Percentiles rank a stretch among this genome's conserved stretches.
phyloP scores from a whole-genome alignment of 1,140 invertebrate genomes.

The Eriocheir sinensis region DNA sequence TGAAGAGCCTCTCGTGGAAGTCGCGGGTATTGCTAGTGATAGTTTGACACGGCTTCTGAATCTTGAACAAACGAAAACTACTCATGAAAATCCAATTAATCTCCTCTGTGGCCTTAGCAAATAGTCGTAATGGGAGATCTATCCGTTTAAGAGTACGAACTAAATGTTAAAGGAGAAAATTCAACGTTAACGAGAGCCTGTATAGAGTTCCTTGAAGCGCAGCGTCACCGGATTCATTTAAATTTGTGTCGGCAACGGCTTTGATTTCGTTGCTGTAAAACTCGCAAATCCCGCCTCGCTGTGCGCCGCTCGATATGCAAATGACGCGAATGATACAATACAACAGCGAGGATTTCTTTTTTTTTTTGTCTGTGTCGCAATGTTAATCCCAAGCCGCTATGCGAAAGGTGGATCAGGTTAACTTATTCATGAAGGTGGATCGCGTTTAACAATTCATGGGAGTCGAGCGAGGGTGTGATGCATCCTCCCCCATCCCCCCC shows the following conservation, averaged over 20 bases:
- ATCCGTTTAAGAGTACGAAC: too few species aligned
- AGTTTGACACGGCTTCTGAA: too few species aligned
- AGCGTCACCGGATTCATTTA: neutral
- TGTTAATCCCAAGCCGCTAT: conserved; percentile 9
- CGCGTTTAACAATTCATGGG: neutral
- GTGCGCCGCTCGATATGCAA: neutral
- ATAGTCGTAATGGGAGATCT: too few species aligned
- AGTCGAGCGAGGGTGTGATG: neutral
- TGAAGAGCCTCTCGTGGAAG: too few species aligned
- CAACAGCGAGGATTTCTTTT: neutral
- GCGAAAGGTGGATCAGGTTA: too few species aligned
- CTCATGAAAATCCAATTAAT: too few species aligned
- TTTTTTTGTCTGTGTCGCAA: neutral
- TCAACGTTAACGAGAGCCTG: neutral
- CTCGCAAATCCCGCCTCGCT: neutral
- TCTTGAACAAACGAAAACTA: too few species aligned
- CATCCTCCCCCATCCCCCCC: neutral
- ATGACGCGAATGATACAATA: conserved; percentile 16
- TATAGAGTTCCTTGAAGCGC: neutral
- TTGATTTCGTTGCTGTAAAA: neutral
- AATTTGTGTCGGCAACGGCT: neutral
- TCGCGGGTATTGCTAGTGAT: too few species aligned
- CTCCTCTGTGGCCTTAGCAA: too few species aligned
- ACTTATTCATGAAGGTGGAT: neutral
- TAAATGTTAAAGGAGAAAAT: neutral